A percentile compares a stretch with the other conserved stretches of the same genome.
phyloP scores from a whole-genome alignment of 2,113 vertebrate species.

The Etia nguti region DNA sequence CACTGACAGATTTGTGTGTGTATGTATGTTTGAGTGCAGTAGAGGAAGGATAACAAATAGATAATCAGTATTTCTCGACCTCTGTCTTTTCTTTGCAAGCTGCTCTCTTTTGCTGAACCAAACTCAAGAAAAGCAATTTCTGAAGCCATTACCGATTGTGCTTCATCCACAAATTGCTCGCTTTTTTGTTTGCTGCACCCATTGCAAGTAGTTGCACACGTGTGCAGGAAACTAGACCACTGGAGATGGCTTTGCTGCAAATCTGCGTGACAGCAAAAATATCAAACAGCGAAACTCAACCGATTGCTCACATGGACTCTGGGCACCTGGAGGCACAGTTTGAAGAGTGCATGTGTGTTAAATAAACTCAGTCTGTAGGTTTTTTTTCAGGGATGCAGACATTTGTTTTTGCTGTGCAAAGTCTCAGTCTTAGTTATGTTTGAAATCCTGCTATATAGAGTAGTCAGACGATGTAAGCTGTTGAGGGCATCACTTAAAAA shows the following conservation, averaged over 20 bases:
- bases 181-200: not conserved
- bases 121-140: not conserved
- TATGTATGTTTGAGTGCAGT: not conserved
- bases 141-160: not conserved
- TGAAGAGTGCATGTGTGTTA: not conserved
- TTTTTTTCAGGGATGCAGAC: not conserved
- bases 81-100: not conserved
- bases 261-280: conserved; percentile 20
- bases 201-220: not conserved
- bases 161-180: not conserved
- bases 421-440: not conserved
- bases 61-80: not conserved
- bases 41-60: not conserved
- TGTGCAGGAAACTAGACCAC: conserved; percentile 1
- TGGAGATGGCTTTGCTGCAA: not conserved
- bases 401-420: not conserved
- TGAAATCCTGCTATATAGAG: not conserved
- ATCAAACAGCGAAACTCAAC: not conserved
- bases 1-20: not conserved
- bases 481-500: not conserved
- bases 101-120: not conserved
- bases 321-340: not conserved
- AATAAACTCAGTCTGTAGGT: not conserved
- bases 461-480: not conserved
- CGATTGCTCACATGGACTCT: not conserved